Base-by-base conservation (phyloP, 2,797 vertebrate species). In the Myioborus miniatus region DNA sequence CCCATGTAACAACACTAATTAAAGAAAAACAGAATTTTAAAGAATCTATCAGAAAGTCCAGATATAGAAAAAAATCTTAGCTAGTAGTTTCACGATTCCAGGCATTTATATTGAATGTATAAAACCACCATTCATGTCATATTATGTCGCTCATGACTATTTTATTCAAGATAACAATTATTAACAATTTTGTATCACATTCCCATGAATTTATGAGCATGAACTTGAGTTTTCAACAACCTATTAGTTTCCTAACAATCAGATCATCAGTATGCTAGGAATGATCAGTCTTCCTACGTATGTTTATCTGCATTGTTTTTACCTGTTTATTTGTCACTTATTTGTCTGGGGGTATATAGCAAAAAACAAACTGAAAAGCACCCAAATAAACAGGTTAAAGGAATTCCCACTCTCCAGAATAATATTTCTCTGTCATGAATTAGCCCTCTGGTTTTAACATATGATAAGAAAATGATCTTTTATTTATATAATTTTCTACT, bases 251-350 rank as follows among this genome's bases (percentile, higher is more conserved):
- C 17, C 26, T 52, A 58, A 77, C 26, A 34, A 64, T 52, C 26
- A 77, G 65, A 36, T 59, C 30, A 63, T 8, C 1, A 0, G 23
- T 20, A 39, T 15, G 1, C 3, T 46, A 59, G 32, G 37, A 64
- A 34, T 34, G 17, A 59, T 52, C 24, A 39, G 2, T 41, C 44
- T 64, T 71, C 7, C 72, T 27, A 9, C 0, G 0, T 24, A 6
- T n/a, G 14, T 56, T 76, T 44, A 18, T 18, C 23, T 63, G 16
- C 23, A 64, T 14, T 58, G 7, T 39, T 52, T 78, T 4, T 52
- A 64, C 21, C n/a, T 44, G 8, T 21, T 68, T 62, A n/a, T 60
- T 83, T 52, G 8, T 44, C 19, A 63, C 8, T 63, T 49, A n/a
- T 24, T 62, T 70, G 6, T 52, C 44, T 58, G 24, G 23, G 6